Evolutionary conservation across 2,888 invertebrate species (phyloP), one percentile per base, ranked within the genome.

Genomic region (Caenorhabditis macrosperma): DNA sequence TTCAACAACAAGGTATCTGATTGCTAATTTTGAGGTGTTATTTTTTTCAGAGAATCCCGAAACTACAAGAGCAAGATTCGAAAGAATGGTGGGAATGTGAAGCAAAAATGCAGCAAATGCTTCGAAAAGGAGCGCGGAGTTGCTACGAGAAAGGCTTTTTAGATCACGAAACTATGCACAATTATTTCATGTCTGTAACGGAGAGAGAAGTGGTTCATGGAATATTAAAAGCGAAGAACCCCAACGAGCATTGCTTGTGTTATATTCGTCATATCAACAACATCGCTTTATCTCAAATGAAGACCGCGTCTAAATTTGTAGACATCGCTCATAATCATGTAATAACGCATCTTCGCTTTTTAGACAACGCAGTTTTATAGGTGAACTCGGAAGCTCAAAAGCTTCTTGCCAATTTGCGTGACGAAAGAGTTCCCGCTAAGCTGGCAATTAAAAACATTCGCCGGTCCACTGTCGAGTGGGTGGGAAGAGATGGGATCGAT

Each of bases 151-250:
- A 94, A 83, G 95, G 95, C 6, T 95, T 95, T 91, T 94, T 98
- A 90, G 95, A 95, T 88, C 94, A 95, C 86, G 96, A 97, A 66
- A 94, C 94, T 0, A 96, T 95, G 94, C 98, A 98, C 90, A 97
- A 96, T 91, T 98, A 97, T 91, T 97, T 96, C 90, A 98, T 98
- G 97, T 97, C 97, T 6, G 98, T 98, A 26, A 99, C 98, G 1
- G 98, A 98, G 92, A 93, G 97, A 52, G 98, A 99, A 92, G 96
- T 99, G 0, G 96, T 97, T 86, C 96, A 97, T 89, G 98, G 98
- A 0, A 93, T 98, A 5, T 92, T 99, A 20, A 95, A 94, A 89
- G 96, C 97, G 0, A 95, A 95, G 90, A 96, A 97, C 90, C 96
- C 86, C 20, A 88, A 88, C 95, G 96, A 97, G 89, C 97, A 97